A percentile compares a stretch with the other conserved stretches of the same genome.
Evolutionary conservation across 2,888 invertebrate genomes (phyloP).

Genomic region (Dascillus cervinus): DNA sequence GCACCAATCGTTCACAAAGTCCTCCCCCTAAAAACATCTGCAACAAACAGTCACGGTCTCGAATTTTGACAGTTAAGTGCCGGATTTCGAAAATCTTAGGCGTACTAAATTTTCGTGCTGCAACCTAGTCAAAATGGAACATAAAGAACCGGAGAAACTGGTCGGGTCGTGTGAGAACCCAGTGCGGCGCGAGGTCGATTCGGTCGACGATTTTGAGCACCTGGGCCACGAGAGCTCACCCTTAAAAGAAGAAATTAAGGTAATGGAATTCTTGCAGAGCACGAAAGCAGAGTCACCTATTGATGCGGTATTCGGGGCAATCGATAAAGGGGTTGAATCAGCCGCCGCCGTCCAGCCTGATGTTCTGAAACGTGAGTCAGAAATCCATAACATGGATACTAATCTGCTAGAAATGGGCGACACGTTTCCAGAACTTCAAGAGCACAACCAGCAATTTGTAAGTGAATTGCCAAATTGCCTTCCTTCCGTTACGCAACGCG

Average conservation of each 20-base stretch:
- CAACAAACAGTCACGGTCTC: constrained; percentile 8
- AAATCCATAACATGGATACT: constrained; percentile 38
- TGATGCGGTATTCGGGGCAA: constrained; percentile 29
- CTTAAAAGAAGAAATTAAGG: constrained; percentile 26
- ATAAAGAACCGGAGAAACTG: constrained; percentile 5
- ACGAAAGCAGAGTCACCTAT: constrained; percentile 31
- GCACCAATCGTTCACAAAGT: constrained; percentile 14
- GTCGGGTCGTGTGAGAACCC: constrained; percentile 6
- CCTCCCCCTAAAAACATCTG: constrained; percentile 21
- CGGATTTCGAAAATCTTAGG: constrained; percentile 1
- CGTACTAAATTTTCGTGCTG: constrained; percentile 4
- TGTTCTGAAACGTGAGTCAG: too few species aligned
- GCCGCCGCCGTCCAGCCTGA: constrained; percentile 26
- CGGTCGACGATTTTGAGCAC: constrained; percentile 68
- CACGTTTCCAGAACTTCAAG: constrained; percentile 32
- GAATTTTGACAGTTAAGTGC: constrained; percentile 21
- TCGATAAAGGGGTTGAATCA: constrained; percentile 42
- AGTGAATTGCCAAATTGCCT: constrained; percentile 27
- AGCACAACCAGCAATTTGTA: constrained; percentile 34
- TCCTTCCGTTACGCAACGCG: constrained; percentile 8
- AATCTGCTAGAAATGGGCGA: constrained; percentile 37
- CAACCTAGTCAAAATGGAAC: constrained; percentile 12
- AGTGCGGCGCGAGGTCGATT: constrained; percentile 41
- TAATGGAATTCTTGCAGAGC: constrained; percentile 35
- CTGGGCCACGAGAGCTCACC: constrained; percentile 54